Evolutionary conservation across 2,888 invertebrate genomes (phyloP).

Genomic region (Trissolcus brochymenae): DNA sequence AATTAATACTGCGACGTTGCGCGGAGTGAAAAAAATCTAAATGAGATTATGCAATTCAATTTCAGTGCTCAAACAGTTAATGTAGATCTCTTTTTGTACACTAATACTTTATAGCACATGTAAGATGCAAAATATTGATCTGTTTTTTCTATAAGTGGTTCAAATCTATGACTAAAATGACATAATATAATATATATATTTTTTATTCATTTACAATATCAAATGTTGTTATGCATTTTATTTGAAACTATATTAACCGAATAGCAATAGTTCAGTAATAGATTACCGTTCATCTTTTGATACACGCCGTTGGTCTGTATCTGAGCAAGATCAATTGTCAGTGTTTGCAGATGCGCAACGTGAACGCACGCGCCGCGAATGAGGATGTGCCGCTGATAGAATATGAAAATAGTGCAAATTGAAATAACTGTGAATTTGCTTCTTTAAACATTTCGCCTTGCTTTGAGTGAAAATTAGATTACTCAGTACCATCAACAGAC

Average conservation of each 20-base stretch:
- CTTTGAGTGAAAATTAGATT: too few species aligned
- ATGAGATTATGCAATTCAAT: too few species aligned
- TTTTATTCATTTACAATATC: background rate
- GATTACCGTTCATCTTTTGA: slow-evolving; percentile 22
- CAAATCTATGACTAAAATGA: too few species aligned
- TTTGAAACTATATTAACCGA: background rate
- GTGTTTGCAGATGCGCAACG: slow-evolving; percentile 40
- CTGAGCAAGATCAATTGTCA: slow-evolving; percentile 51
- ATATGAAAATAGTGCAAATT: slow-evolving; percentile 51
- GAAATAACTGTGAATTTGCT: slow-evolving; percentile 43
- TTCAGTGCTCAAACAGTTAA: too few species aligned
- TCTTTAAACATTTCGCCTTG: background rate
- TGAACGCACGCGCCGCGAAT: slow-evolving; percentile 28
- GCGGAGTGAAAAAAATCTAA: too few species aligned
- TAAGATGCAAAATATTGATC: too few species aligned
- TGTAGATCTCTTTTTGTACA: too few species aligned
- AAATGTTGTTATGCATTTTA: background rate
- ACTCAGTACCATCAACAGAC: too few species aligned
- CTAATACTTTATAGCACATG: too few species aligned
- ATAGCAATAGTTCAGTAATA: slow-evolving; percentile 9
- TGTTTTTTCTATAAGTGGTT: too few species aligned
- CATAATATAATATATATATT: too few species aligned
- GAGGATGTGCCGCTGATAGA: slow-evolving; percentile 27
- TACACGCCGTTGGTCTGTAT: slow-evolving; percentile 45
- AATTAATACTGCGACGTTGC: too few species aligned